A percentile compares a stretch with the other conserved stretches of the same genome.
These are phyloP conservation scores for Frankliniella intonsa DNA, from an alignment of 2,888 invertebrate genomes.

Conservation along the genomic window DNA sequence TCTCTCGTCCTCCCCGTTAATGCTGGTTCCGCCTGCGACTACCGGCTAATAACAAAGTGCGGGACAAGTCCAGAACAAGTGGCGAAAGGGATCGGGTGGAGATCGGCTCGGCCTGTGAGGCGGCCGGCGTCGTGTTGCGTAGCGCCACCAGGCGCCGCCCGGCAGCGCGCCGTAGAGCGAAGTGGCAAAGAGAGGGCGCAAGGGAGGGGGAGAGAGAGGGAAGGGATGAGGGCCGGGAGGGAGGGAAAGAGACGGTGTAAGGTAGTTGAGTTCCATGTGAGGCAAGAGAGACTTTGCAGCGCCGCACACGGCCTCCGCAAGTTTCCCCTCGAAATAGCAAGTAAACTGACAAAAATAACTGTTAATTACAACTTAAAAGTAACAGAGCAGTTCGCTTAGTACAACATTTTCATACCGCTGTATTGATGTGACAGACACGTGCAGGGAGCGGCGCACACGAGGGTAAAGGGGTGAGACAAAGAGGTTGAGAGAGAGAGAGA, in stretches of 20 bases:
- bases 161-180: background rate
- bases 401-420: too few relatives aligned
- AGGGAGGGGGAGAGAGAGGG: too few relatives aligned
- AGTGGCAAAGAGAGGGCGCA: background rate
- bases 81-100: conserved; percentile 10
- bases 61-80: conserved; percentile 5
- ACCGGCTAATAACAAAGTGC: background rate
- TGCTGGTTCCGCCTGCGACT: background rate
- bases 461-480: background rate
- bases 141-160: background rate
- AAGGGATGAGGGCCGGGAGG: too few relatives aligned
- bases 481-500: background rate
- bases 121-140: background rate
- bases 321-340: too few relatives aligned
- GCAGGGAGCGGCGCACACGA: background rate
- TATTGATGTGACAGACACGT: too few relatives aligned
- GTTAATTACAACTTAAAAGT: too few relatives aligned
- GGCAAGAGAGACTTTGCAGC: too few relatives aligned
- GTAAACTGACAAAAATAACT: too few relatives aligned
- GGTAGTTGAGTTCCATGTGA: too few relatives aligned
- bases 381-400: too few relatives aligned
- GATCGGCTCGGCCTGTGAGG: background rate
- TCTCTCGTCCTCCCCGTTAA: background rate
- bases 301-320: too few relatives aligned
- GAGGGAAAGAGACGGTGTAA: too few relatives aligned